Evolutionary conservation across 2,113 vertebrate genomes (phyloP), one percentile per base, ranked within the genome.

Genomic region (Cyprinodon brontotheroides): DNA sequence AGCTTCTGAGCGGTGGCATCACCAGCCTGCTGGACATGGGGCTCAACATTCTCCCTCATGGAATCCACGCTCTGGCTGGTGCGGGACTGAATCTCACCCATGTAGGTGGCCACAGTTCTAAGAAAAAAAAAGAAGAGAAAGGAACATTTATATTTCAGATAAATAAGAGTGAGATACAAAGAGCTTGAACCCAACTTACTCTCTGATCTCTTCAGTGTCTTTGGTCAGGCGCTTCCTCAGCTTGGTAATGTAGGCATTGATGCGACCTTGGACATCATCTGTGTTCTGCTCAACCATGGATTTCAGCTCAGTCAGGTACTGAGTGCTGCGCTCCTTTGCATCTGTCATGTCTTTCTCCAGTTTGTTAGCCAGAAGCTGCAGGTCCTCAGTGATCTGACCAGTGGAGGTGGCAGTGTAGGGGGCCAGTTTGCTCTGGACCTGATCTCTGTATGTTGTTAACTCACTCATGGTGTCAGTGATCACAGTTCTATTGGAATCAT

Each of bases 211-310:
- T 53, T 94, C 91, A 0, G 88, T 80, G 78, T 96, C 95, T 81
- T 95, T 95, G 87, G 36, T 68, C 78, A 96, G 89, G 6, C 95
- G 93, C 17, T 96, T 96, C 91, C 79, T 95, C 85, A 96, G 91
- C 88, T 96, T 96, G 87, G 86, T 87, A 60, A 88, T 80, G 87
- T 94, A 95, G 77, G 83, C 50, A 74, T 0, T 72, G 48, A 94
- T 41, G 48, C 94, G 93, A 79, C 13, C 65, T 17, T 71, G 91
- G 6, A 94, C 87, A 0, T 93, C 92, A 0, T 91, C 93, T 0
- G 78, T 37, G 75, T 95, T 95, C 89, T 93, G 93, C 29, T 91
- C 89, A 78, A 94, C 1, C 94, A 95, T 91, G 75, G 87, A 57
- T 57, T 91, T 91, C 10, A 94, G 87, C 79, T 96, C 95, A 0